Conservation (phyloP, 1,140 invertebrate genomes). For the Coptotermes formosanus region DNA sequence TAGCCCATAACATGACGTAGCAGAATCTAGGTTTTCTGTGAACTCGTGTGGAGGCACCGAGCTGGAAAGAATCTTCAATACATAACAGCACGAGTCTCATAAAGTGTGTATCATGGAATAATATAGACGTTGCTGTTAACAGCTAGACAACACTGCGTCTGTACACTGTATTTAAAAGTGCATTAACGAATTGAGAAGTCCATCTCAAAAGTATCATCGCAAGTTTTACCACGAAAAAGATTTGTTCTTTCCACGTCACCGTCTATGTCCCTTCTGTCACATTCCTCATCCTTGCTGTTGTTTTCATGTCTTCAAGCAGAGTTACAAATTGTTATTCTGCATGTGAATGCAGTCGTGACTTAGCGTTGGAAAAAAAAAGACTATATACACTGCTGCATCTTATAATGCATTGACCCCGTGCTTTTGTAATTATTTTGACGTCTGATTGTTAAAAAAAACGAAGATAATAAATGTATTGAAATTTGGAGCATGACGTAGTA, state of each 20-base stretch:
- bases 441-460: not conserved
- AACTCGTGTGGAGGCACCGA: not conserved
- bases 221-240: not conserved
- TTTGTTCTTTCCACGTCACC: not conserved
- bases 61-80: not conserved
- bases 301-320: not conserved
- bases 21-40: not conserved
- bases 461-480: not conserved
- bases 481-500: not conserved
- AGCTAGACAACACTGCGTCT: not conserved
- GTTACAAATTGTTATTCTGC: slow-evolving; percentile 7
- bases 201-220: not conserved
- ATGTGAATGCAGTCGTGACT: not conserved
- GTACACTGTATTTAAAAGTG: not conserved
- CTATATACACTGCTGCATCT: not conserved
- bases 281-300: not conserved
- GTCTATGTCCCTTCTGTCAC: not conserved
- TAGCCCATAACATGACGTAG: not conserved
- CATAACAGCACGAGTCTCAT: not conserved
- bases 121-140: not conserved
- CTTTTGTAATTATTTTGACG: slow-evolving; percentile 5
- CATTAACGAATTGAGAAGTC: not conserved
- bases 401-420: not conserved
- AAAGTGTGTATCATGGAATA: not conserved
- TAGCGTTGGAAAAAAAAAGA: not conserved